Base-by-base conservation (phyloP, 1,140 invertebrate species). In the Zeugodacus cucurbitae region DNA sequence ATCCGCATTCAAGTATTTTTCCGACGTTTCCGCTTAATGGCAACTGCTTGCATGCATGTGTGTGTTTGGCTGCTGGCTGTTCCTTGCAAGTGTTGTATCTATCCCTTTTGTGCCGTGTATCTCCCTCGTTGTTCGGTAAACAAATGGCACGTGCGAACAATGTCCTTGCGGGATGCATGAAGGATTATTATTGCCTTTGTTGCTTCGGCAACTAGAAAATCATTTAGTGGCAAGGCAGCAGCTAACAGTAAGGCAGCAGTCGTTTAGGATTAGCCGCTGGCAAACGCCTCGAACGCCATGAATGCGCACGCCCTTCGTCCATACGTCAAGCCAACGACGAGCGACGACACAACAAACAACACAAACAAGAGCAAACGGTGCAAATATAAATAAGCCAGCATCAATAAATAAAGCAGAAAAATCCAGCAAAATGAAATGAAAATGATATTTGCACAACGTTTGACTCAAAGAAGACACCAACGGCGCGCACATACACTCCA, bases 131-230 rank as follows among this genome's bases (percentile, higher is more conserved):
- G 74, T 34, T 82, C 41, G 74, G 41, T 82, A 82, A 82, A 82
- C 74, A 82, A 82, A 82, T 82, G 74, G 74, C 74, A 82, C 74
- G 74, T 82, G 74, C 74, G 74, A 82, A 54, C 74, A 82, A 82
- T 82, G 74, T 82, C 74, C 74, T 82, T 82, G 74, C 74, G 74
- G 74, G 74, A 82, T 48, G 74, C 74, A 54, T 82, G 41, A 82
- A 82, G 74, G 74, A 82, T 82, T 82, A 82, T 82, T 82, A 82
- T 82, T 82, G 74, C 74, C 74, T 82, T 82, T 82, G 74, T 82
- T 82, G 74, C 74, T 82, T 82, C 41, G 74, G 74, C 74, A 82
- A 82, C 74, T 82, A 82, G 74, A 82, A 82, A 82, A 82, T 82
- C 74, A 82, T 82, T 82, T 82, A 82, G 74, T 82, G 74, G 48